A percentile compares a stretch with the other conserved stretches of the same genome.
phyloP scores from a whole-genome alignment of 2,797 vertebrate species.

The Xenopus petersii region DNA sequence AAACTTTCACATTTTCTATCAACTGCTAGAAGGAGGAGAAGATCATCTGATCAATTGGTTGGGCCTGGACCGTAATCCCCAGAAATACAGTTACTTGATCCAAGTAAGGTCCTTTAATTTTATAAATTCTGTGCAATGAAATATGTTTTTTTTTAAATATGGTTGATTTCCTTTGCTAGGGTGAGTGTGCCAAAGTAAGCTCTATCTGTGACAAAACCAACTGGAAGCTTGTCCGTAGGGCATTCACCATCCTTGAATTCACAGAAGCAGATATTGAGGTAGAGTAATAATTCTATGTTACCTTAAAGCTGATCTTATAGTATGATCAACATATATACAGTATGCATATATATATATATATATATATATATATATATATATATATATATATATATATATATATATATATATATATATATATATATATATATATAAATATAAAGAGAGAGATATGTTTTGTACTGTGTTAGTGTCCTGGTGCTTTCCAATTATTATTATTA shows the following conservation, averaged over 20 bases:
- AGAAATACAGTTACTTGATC: slow-evolving; percentile 85
- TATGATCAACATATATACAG: no score
- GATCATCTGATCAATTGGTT: slow-evolving; percentile 78
- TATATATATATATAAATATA: no score
- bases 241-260: slow-evolving; percentile 85
- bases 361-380: no score
- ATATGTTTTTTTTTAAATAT: not conserved
- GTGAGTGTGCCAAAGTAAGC: slow-evolving; percentile 81
- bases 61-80: slow-evolving; percentile 81
- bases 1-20: slow-evolving; percentile 98
- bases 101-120: slow-evolving; percentile 66
- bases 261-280: slow-evolving; percentile 78
- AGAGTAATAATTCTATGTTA: slow-evolving; percentile 22
- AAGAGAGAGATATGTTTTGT: no score
- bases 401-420: no score
- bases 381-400: no score
- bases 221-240: slow-evolving; percentile 88
- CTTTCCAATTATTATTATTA: no score
- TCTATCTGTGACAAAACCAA: slow-evolving; percentile 88
- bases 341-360: no score
- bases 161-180: slow-evolving; percentile 62
- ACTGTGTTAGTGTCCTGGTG: no score
- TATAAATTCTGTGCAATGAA: not conserved
- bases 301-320: no score
- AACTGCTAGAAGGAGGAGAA: slow-evolving; percentile 85